Evolutionary conservation across 2,888 invertebrate species (phyloP).

Genomic region (Matsumyia berberina): DNA sequence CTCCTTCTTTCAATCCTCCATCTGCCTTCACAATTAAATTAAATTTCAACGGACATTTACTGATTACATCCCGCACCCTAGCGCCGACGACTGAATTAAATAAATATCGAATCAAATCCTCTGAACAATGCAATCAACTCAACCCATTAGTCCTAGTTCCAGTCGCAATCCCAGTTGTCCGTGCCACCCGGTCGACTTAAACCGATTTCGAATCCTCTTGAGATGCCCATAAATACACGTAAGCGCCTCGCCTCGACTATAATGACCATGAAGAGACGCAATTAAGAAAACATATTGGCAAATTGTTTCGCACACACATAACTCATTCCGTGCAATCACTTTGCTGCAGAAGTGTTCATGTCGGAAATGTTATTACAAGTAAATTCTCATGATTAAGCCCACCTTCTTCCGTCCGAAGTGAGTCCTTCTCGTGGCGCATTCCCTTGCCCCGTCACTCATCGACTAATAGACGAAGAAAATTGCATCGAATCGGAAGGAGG

Average conservation of each 20-base stretch:
- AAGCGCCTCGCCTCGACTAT: conserved; percentile 44
- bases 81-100: conserved; percentile 13
- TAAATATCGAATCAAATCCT: conserved; percentile 49
- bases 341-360: conserved; percentile 73
- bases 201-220: conserved; percentile 38
- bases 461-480: conserved; percentile 72
- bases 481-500: conserved; percentile 38
- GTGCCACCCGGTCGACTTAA: conserved; percentile 19
- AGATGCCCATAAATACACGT: conserved; percentile 54
- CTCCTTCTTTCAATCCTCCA: background rate
- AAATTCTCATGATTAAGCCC: conserved; percentile 75
- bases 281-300: conserved; percentile 75
- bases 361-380: conserved; percentile 75
- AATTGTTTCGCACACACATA: conserved; percentile 70
- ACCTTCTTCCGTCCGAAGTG: conserved; percentile 51
- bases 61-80: background rate
- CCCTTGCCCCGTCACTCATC: conserved; percentile 40
- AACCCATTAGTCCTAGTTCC: conserved; percentile 48
- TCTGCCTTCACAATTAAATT: conserved; percentile 16
- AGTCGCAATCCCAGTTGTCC: conserved; percentile 2
- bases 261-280: conserved; percentile 72
- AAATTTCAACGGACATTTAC: conserved; percentile 16
- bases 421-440: conserved; percentile 17
- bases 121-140: conserved; percentile 52
- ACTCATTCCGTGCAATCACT: conserved; percentile 71